A percentile compares a stretch with the other conserved stretches of the same genome.
Conservation (phyloP, 2,888 invertebrate genomes). For the Eupithecia pulchellata region DNA sequence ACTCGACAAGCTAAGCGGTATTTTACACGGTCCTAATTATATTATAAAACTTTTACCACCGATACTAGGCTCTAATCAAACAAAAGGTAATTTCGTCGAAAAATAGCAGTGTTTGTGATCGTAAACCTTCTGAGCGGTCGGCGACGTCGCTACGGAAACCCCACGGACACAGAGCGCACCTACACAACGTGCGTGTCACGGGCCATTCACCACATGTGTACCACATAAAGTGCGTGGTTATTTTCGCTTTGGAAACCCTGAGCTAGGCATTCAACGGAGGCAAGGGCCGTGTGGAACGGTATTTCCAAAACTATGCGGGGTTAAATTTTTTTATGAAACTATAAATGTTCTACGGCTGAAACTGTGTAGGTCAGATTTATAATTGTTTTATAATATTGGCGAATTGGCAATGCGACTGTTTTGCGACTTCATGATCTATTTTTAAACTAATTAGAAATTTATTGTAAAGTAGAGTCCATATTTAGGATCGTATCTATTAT, state of each 20-base stretch:
- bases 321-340: constrained; percentile 44
- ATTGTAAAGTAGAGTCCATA: neutral
- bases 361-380: constrained; percentile 8
- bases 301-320: constrained; percentile 11
- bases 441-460: neutral
- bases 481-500: neutral
- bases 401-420: constrained; percentile 67
- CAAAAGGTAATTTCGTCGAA: constrained; percentile 18
- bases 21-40: neutral
- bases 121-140: constrained; percentile 52
- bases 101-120: constrained; percentile 24
- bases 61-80: neutral
- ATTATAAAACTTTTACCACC: neutral
- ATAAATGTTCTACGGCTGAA: constrained; percentile 38
- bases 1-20: neutral
- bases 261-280: constrained; percentile 17
- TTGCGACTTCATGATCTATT: constrained; percentile 18
- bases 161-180: constrained; percentile 64
- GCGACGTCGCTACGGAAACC: constrained; percentile 62
- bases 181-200: constrained; percentile 62
- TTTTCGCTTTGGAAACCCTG: constrained; percentile 30
- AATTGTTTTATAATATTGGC: constrained; percentile 40
- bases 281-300: constrained; percentile 6
- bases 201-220: constrained; percentile 59
- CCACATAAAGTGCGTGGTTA: constrained; percentile 32